A percentile compares a stretch with the other conserved stretches of the same genome.
Evolutionary conservation across 2,888 invertebrate genomes (phyloP).

Genomic region (Cordilura impudica): DNA sequence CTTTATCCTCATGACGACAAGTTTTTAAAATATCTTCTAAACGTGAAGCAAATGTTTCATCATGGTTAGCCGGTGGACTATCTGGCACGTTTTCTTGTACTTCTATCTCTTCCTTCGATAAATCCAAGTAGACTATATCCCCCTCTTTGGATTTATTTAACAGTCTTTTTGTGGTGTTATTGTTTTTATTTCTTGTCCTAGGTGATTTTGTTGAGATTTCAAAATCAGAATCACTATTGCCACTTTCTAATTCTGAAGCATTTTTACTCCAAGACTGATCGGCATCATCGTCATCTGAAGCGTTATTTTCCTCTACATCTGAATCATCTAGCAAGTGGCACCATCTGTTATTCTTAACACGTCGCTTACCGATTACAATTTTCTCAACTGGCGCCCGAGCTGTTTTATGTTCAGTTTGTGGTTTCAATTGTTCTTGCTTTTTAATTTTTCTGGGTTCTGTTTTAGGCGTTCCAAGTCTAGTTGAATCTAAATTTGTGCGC

Average conservation of each 20-base stretch:
- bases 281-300: constrained; percentile 71
- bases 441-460: constrained; percentile 34
- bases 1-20: constrained; percentile 68
- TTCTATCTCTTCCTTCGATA: constrained; percentile 71
- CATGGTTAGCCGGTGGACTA: constrained; percentile 69
- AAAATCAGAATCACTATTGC: constrained; percentile 35
- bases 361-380: constrained; percentile 23
- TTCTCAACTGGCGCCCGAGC: neutral
- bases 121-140: constrained; percentile 73
- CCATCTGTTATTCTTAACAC: constrained; percentile 67
- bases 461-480: constrained; percentile 65
- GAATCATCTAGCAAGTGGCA: constrained; percentile 67
- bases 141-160: constrained; percentile 42
- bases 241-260: constrained; percentile 21
- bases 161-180: constrained; percentile 1
- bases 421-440: constrained; percentile 11
- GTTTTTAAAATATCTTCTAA: constrained; percentile 71
- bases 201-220: constrained; percentile 17
- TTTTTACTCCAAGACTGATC: constrained; percentile 54
- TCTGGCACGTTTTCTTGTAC: constrained; percentile 65
- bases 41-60: constrained; percentile 65
- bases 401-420: constrained; percentile 53
- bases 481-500: constrained; percentile 73
- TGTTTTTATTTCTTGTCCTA: neutral
- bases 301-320: constrained; percentile 66